A percentile compares a stretch with the other conserved stretches of the same genome.
Conservation (phyloP, 2,888 invertebrate species). For the Archips crataeganus region DNA sequence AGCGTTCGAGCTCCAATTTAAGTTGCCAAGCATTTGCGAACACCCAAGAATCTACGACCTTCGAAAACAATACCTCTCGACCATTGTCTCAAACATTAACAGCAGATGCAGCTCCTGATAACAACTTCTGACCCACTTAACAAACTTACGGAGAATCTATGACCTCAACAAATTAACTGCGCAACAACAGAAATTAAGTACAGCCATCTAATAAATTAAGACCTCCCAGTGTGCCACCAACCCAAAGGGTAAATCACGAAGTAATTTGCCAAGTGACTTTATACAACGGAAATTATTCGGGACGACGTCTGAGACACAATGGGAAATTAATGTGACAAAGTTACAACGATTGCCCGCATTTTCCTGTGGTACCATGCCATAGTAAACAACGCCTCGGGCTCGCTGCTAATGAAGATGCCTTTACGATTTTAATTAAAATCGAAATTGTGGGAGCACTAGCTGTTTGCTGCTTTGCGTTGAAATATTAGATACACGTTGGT, state of each 20-base stretch:
- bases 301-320: slow-evolving; percentile 17
- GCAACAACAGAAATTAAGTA: slow-evolving; percentile 9
- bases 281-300: slow-evolving; percentile 39
- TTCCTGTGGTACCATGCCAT: slow-evolving; percentile 1
- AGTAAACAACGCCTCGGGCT: slow-evolving; percentile 16
- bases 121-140: background rate
- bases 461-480: no score
- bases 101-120: background rate
- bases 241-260: slow-evolving; percentile 37
- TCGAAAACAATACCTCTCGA: background rate
- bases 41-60: background rate
- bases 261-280: slow-evolving; percentile 43
- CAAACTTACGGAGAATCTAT: background rate
- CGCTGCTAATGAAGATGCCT: slow-evolving; percentile 1
- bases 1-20: no score
- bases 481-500: no score
- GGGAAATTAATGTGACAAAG: slow-evolving; percentile 30
- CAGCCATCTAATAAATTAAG: background rate
- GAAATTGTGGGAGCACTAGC: no score
- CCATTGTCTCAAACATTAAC: background rate
- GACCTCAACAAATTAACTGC: slow-evolving; percentile 10
- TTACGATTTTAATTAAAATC: slow-evolving; percentile 11
- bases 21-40: no score
- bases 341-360: slow-evolving; percentile 21
- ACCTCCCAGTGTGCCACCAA: slow-evolving; percentile 2